Percentiles rank a stretch among this genome's conserved stretches.
These are phyloP conservation scores for Menidia beryllina DNA, from an alignment of 2,113 vertebrate species.

Conservation along the genomic window DNA sequence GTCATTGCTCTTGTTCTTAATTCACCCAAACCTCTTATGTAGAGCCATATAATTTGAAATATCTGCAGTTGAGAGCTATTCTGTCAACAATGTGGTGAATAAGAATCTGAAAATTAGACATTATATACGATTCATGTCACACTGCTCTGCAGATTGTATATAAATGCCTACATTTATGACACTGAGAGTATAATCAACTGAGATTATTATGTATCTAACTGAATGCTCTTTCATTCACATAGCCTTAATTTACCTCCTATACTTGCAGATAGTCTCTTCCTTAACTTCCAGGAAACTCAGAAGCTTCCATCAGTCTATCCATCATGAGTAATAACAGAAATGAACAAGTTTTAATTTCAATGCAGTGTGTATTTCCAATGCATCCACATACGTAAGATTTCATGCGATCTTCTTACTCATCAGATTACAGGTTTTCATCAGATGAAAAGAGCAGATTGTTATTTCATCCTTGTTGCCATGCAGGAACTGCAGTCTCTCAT, in stretches of 20 bases:
- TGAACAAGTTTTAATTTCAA: neutral
- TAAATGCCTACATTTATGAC: conserved; percentile 11
- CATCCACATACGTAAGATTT: conserved; percentile 11
- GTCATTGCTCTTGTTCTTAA: neutral
- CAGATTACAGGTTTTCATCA: conserved; percentile 9
- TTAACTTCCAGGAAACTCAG: conserved; percentile 5
- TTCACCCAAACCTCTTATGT: neutral
- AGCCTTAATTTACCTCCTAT: conserved; percentile 12
- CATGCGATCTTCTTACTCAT: conserved; percentile 7
- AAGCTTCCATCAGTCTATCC: conserved; percentile 6
- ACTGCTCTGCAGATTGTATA: conserved; percentile 1
- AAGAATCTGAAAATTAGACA: conserved; percentile 5
- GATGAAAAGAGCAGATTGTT: conserved; percentile 22
- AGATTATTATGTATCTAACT: neutral
- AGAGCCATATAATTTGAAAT: conserved; percentile 5
- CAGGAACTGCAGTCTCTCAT: conserved; percentile 51
- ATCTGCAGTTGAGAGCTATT: conserved; percentile 4
- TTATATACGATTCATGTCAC: conserved; percentile 14
- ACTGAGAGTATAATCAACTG: neutral
- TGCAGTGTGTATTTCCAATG: conserved; percentile 9
- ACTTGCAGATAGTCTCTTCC: conserved; percentile 16
- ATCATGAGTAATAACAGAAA: neutral
- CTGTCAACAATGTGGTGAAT: conserved; percentile 19
- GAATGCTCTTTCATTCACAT: conserved; percentile 16
- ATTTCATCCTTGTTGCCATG: conserved; percentile 23